Evolutionary conservation across 2,113 vertebrate genomes (phyloP), one percentile per base, ranked within the genome.

Genomic region (Scytalopus superciliaris): DNA sequence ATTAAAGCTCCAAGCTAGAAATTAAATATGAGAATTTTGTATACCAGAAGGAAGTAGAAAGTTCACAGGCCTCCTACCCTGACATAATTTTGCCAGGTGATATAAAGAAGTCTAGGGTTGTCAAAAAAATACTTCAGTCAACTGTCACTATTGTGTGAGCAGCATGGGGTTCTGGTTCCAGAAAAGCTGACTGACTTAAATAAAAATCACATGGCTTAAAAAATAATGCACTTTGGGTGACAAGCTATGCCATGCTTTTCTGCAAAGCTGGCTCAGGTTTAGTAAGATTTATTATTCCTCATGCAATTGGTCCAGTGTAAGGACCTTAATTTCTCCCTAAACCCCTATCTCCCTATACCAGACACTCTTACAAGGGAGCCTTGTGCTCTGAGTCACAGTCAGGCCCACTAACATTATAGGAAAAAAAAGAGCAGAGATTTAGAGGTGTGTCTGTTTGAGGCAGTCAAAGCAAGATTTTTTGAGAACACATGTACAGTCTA

Each of bases 211-310:
- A 55, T 67, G n/a, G 86, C 67, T 82, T 90, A 39, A 69, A 85
- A 88, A 77, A 77, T 56, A 82, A 75, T 33, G 45, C 53, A 35
- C 30, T 92, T 59, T 31, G 47, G 18, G 68, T 81, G 69, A 80
- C 60, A 75, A 89, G 89, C 55, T 39, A 39, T 59, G 47, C 19
- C 55, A 66, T 12, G 56, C 42, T 67, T 92, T 92, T 59, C 40
- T 74, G 28, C 42, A 92, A 92, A 84, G 35, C 79, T 44, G 63
- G 42, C 52, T 88, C 52, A 72, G 35, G n/a, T 85, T 92, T 94
- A 86, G 79, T 35, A 88, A 76, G 60, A 86, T 80, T 95, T 88
- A 77, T 67, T 91, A 86, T 40, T 85, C 68, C 44, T 90, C 78
- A 72, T 74, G 78, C 59, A 80, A 57, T 44, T 93, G 59, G 55